Evolutionary conservation across 2,797 vertebrate genomes (phyloP).

Genomic region (Adelosebastes latens): DNA sequence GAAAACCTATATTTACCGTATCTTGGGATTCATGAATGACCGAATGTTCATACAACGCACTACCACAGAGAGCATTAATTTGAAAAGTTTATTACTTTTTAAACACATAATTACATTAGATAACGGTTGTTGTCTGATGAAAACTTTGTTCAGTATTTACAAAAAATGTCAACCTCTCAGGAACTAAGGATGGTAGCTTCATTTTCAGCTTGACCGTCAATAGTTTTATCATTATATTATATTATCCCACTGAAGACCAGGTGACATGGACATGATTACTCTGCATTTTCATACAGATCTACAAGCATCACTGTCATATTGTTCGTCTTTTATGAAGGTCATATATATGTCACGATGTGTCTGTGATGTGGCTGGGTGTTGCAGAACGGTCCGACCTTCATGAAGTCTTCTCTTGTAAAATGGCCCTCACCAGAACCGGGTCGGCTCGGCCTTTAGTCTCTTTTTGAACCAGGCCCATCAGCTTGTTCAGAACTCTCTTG

Average conservation of each 20-base stretch:
- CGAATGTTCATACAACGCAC: neutral
- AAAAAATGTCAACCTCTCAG: neutral
- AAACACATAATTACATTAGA: conserved; percentile 10
- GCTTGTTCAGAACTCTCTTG: conserved; percentile 90
- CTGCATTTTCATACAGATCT: neutral
- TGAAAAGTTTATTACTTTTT: conserved; percentile 41
- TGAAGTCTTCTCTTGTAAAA: conserved; percentile 87
- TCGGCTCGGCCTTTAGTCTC: conserved; percentile 88
- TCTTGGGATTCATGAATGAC: neutral
- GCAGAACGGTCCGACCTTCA: conserved; percentile 23
- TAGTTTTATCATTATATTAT: neutral
- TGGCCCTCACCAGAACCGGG: conserved; percentile 84
- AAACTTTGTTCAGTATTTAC: conserved; percentile 43
- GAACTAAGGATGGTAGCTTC: neutral
- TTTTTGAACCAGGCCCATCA: conserved; percentile 92
- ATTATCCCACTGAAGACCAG: neutral
- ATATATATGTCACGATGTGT: neutral
- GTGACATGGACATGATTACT: neutral
- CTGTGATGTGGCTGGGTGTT: neutral
- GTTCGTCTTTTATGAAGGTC: neutral
- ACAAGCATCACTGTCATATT: neutral
- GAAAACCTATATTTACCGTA: neutral
- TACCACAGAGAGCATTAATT: neutral
- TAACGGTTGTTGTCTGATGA: neutral
- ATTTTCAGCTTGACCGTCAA: neutral